A percentile compares a stretch with the other conserved stretches of the same genome.
Evolutionary conservation across 2,888 invertebrate genomes (phyloP).

Genomic region (Torymus texanus): DNA sequence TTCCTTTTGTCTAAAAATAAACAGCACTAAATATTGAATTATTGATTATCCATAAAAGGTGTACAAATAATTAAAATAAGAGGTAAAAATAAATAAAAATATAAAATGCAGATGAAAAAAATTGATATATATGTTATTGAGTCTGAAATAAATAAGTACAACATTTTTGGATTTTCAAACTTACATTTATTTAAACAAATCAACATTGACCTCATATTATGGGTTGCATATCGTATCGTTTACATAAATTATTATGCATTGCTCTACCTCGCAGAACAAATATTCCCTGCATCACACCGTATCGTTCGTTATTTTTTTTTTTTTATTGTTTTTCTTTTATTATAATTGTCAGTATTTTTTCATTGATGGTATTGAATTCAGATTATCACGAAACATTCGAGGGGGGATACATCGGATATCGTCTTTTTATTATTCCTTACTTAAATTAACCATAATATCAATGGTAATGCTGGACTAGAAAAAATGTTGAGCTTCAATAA

Average conservation of each 20-base stretch:
- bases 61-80: no score
- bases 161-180: conserved; percentile 70
- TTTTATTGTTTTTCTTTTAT: conserved; percentile 35
- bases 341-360: conserved; percentile 46
- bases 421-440: conserved; percentile 27
- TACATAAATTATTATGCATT: conserved; percentile 70
- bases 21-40: no score
- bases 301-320: conserved; percentile 56
- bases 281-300: conserved; percentile 69
- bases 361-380: conserved; percentile 54
- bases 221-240: conserved; percentile 73
- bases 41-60: no score
- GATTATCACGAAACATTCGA: conserved; percentile 62
- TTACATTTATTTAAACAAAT: conserved; percentile 76
- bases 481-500: conserved; percentile 41
- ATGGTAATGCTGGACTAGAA: conserved; percentile 52
- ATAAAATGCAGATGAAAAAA: no score
- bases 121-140: no score
- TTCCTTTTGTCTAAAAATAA: neutral
- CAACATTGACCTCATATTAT: conserved; percentile 75
- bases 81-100: no score
- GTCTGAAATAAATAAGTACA: conserved; percentile 38
- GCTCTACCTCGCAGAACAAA: conserved; percentile 71
- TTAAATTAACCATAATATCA: conserved; percentile 53
- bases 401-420: conserved; percentile 50